These are phyloP conservation scores for Schrankia costaestrigalis DNA, from an alignment of 2,888 invertebrate species.

Conservation along the genomic window DNA sequence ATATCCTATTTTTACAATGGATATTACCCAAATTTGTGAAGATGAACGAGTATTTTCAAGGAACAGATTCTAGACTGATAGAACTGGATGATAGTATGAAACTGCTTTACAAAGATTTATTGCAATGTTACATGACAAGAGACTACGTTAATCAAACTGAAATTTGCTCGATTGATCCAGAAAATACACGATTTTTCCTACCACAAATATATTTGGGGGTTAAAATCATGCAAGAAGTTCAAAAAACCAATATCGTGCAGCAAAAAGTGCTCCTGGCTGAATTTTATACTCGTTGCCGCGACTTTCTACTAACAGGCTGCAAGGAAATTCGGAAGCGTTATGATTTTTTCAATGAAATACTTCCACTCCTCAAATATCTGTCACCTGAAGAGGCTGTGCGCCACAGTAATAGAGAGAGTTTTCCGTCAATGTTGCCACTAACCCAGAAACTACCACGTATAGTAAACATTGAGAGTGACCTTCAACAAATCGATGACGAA, in stretches of 20 bases:
- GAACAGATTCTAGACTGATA: slow-evolving; percentile 1
- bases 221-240: slow-evolving; percentile 6
- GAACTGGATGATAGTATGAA: slow-evolving; percentile 4
- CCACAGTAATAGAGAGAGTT: background rate
- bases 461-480: background rate
- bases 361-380: background rate
- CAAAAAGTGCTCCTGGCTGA: slow-evolving; percentile 1
- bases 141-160: slow-evolving; percentile 4
- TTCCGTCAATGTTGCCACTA: background rate
- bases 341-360: background rate
- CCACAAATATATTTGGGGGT: slow-evolving; percentile 8
- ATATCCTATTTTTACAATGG: slow-evolving; percentile 6
- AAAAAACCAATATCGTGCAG: slow-evolving; percentile 7
- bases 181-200: slow-evolving; percentile 3
- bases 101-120: slow-evolving; percentile 4
- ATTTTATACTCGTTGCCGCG: background rate
- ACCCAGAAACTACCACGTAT: background rate
- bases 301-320: background rate
- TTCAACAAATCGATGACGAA: background rate
- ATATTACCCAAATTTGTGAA: slow-evolving; percentile 10
- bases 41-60: slow-evolving; percentile 10
- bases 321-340: background rate
- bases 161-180: slow-evolving; percentile 3
- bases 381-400: background rate
- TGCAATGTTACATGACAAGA: slow-evolving; percentile 3